These are phyloP conservation scores for Cydia amplana DNA, from an alignment of 1,140 invertebrate species.

Conservation along the genomic window DNA sequence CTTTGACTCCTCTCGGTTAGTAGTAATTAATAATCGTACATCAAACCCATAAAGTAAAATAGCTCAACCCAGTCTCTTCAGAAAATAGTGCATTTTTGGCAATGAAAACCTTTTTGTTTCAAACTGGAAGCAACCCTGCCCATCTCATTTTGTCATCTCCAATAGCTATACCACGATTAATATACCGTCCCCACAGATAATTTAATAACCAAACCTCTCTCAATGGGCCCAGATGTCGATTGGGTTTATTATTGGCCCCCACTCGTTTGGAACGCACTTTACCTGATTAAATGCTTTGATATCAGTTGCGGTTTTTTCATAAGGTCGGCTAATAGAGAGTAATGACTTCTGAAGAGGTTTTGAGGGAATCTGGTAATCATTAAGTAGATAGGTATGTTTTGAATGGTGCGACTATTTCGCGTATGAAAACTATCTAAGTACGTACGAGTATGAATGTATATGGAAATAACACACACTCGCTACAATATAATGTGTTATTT, in stretches of 20 bases:
- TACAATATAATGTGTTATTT: no score
- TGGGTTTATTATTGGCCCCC: slow-evolving; percentile 33
- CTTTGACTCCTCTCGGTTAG: no score
- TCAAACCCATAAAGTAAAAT: no score
- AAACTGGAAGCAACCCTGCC: not conserved
- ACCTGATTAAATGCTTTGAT: slow-evolving; percentile 34
- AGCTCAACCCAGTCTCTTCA: no score
- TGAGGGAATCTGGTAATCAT: not conserved
- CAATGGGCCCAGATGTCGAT: slow-evolving; percentile 32
- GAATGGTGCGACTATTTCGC: not conserved
- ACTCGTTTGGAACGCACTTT: slow-evolving; percentile 32
- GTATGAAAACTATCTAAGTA: not conserved
- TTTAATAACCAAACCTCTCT: slow-evolving; percentile 33
- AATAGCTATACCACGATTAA: slow-evolving; percentile 24
- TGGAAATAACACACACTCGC: no score
- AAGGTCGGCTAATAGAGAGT: slow-evolving; percentile 27
- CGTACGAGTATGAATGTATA: no score
- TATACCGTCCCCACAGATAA: slow-evolving; percentile 30
- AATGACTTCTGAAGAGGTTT: slow-evolving; percentile 25
- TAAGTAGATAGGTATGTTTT: not conserved
- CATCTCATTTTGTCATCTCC: slow-evolving; percentile 21
- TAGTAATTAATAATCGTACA: not conserved
- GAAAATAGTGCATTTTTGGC: not conserved
- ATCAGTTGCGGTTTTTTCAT: slow-evolving; percentile 32
- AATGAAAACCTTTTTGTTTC: not conserved